Conservation (phyloP, 2,888 invertebrate genomes). For the Troides oblongomaculatus region DNA sequence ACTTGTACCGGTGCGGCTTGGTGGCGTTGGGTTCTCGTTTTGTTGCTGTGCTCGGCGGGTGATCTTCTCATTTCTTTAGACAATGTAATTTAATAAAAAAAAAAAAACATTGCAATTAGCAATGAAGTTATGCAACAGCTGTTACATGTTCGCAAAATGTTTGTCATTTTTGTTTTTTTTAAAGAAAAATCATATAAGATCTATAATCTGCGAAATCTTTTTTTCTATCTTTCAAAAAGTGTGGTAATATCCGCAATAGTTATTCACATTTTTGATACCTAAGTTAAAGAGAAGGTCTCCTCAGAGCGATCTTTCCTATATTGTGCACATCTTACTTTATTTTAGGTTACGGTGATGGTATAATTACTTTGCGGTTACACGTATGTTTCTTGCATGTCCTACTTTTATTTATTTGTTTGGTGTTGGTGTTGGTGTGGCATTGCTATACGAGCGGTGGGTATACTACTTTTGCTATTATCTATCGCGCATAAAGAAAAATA, state of each 20-base stretch:
- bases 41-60: slow-evolving; percentile 52
- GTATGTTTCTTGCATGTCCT: slow-evolving; percentile 41
- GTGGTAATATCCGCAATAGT: no score
- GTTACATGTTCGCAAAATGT: no score
- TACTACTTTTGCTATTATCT: not conserved
- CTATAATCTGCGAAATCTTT: no score
- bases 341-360: slow-evolving; percentile 50
- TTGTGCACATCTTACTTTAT: slow-evolving; percentile 60
- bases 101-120: no score
- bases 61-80: slow-evolving; percentile 45
- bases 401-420: slow-evolving; percentile 35
- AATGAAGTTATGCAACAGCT: no score
- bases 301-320: slow-evolving; percentile 54
- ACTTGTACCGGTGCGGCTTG: slow-evolving; percentile 51
- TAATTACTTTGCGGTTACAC: slow-evolving; percentile 43
- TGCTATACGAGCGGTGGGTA: slow-evolving; percentile 43
- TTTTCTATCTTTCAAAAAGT: no score
- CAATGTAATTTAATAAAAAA: no score
- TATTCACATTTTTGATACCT: not conserved
- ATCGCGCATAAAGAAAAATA: slow-evolving; percentile 12
- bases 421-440: slow-evolving; percentile 76
- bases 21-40: slow-evolving; percentile 69
- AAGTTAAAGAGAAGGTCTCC: slow-evolving; percentile 37
- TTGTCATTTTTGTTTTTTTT: no score
- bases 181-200: no score